A percentile compares a stretch with the other conserved stretches of the same genome.
These are phyloP conservation scores for Mergus octosetaceus DNA, from an alignment of 2,797 vertebrate genomes.

Conservation along the genomic window DNA sequence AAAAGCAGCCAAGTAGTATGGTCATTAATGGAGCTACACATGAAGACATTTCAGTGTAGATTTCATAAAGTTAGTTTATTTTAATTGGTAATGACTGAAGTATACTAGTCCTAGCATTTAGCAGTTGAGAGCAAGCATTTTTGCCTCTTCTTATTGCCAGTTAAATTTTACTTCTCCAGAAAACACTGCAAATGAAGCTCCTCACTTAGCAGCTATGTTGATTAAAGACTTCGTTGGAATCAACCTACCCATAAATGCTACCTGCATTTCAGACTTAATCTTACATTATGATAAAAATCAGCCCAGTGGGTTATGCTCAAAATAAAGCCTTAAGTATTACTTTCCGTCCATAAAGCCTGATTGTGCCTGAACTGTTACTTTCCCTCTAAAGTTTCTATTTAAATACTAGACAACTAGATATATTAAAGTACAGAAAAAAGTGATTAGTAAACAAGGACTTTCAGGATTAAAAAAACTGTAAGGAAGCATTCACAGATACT, in stretches of 20 bases:
- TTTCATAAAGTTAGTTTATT: not conserved
- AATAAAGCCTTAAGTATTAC: not conserved
- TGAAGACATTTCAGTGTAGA: not conserved
- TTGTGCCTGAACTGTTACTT: not conserved
- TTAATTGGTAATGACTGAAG: constrained; percentile 1
- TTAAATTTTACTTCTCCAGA: constrained; percentile 6
- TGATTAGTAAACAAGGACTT: not conserved
- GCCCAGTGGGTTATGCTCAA: not conserved
- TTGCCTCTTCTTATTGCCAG: not conserved
- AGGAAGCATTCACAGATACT: not conserved
- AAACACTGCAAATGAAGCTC: not conserved
- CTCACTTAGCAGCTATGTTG: not conserved
- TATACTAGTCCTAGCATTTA: not conserved
- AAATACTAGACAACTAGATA: not conserved
- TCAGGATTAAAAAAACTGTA: not conserved
- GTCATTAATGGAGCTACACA: constrained; percentile 13
- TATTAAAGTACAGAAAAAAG: not conserved
- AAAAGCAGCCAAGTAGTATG: constrained; percentile 33
- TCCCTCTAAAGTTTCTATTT: not conserved
- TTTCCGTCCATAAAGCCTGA: not conserved
- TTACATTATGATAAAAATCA: not conserved
- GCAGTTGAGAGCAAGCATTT: not conserved
- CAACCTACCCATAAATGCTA: not conserved
- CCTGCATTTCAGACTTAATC: not conserved
- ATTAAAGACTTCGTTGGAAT: not conserved